Percentiles rank a stretch among this genome's conserved stretches.
Conservation (phyloP, 2,113 vertebrate species). For the Saccopteryx bilineata region DNA sequence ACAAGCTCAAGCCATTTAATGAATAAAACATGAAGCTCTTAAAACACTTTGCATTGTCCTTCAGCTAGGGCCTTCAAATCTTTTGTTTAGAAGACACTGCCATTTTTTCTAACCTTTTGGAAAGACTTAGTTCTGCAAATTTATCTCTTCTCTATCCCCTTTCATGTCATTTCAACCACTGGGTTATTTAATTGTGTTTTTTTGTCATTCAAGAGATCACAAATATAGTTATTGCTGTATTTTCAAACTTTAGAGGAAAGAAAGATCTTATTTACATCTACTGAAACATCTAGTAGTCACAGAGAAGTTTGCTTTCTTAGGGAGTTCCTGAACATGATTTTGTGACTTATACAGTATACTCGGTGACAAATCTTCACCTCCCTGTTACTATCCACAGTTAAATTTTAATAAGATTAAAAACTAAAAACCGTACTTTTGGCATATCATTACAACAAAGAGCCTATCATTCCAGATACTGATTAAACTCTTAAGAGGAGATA, state of each 20-base stretch:
- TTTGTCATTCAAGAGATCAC: neutral
- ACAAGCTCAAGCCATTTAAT: conserved; percentile 72
- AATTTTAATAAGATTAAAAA: conserved; percentile 34
- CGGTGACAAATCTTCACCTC: conserved; percentile 8
- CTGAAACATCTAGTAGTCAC: neutral
- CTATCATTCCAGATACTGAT: conserved; percentile 69
- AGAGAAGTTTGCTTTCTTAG: neutral
- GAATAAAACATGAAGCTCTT: conserved; percentile 84
- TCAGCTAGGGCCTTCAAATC: conserved; percentile 72
- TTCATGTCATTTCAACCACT: conserved; percentile 59
- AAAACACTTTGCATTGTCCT: conserved; percentile 61
- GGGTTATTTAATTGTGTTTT: conserved; percentile 40
- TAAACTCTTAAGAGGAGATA: conserved; percentile 82
- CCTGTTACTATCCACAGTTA: neutral
- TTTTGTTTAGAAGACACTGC: neutral
- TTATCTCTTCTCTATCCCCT: neutral
- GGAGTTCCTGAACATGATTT: neutral
- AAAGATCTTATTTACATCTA: neutral
- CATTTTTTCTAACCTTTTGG: neutral
- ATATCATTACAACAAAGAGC: conserved; percentile 27
- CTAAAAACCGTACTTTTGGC: conserved; percentile 6
- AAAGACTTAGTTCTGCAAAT: conserved; percentile 52
- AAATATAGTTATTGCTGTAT: conserved; percentile 53
- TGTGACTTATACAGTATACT: neutral
- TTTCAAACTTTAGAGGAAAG: neutral